Percentiles rank a stretch among this genome's conserved stretches.
Conservation (phyloP, 2,113 vertebrate genomes). For the Harpagus bidentatus region DNA sequence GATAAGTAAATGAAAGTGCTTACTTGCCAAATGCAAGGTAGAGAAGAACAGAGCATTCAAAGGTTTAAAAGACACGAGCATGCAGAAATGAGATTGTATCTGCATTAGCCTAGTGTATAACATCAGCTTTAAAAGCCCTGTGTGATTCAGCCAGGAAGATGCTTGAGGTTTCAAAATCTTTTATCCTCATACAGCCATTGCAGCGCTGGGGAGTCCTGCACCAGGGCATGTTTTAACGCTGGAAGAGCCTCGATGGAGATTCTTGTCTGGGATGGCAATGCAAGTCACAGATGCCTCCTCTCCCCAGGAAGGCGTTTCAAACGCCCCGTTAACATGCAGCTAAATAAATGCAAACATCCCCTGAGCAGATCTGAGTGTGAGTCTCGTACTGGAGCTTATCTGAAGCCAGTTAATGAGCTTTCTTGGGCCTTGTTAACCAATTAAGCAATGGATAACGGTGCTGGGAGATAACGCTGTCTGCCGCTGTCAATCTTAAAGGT, state of each 20-base stretch:
- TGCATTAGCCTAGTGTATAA: not conserved
- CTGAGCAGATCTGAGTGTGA: not conserved
- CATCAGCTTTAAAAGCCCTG: not conserved
- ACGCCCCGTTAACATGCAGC: not conserved
- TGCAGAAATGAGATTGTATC: not conserved
- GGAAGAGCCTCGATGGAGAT: not conserved
- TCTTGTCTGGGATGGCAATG: too few species aligned
- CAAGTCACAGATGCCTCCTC: not conserved
- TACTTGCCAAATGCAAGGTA: not conserved
- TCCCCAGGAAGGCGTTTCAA: not conserved
- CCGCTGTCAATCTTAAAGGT: too few species aligned
- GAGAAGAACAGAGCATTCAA: not conserved
- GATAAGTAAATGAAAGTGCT: not conserved
- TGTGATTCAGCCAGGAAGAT: not conserved
- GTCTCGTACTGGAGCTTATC: not conserved
- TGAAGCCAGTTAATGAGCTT: not conserved
- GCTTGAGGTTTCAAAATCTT: not conserved
- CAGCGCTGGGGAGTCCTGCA: not conserved
- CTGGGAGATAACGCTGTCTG: not conserved
- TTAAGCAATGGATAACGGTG: not conserved
- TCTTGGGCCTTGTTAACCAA: not conserved
- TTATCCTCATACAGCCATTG: not conserved
- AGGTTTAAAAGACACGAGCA: not conserved
- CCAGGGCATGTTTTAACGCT: rapidly evolving
- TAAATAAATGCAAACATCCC: not conserved